A percentile compares a stretch with the other conserved stretches of the same genome.
Conservation (phyloP, 2,113 vertebrate species). For the Nannospalax galili region DNA sequence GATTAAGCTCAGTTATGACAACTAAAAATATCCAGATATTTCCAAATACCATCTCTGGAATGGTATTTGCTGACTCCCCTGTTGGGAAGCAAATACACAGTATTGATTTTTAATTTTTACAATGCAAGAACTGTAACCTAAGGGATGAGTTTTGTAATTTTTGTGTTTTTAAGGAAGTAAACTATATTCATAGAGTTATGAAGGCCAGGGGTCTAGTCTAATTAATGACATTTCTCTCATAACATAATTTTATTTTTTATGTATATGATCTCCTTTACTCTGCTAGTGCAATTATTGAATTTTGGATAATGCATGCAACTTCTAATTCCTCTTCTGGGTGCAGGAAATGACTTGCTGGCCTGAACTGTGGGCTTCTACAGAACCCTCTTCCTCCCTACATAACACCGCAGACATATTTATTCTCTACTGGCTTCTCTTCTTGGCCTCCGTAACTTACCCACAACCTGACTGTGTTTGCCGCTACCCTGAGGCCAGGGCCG, state of each 20-base stretch:
- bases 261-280: background rate
- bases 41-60: background rate
- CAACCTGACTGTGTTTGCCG: background rate
- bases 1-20: background rate
- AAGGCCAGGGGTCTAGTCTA: background rate
- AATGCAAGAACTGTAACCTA: background rate
- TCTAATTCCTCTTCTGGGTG: background rate
- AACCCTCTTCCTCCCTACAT: background rate
- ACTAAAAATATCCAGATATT: background rate
- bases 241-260: background rate
- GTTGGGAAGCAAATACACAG: background rate
- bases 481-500: background rate
- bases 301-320: background rate
- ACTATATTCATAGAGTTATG: background rate
- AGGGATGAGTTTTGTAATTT: background rate
- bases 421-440: background rate
- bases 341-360: background rate
- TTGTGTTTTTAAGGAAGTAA: slow-evolving; percentile 10
- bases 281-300: background rate
- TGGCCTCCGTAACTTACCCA: background rate
- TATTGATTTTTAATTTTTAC: background rate
- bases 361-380: background rate
- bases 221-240: background rate
- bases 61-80: background rate
- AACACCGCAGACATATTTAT: background rate